phyloP scores from a whole-genome alignment of 2,888 invertebrate species.

The Sinodicranocentrus sp. region DNA sequence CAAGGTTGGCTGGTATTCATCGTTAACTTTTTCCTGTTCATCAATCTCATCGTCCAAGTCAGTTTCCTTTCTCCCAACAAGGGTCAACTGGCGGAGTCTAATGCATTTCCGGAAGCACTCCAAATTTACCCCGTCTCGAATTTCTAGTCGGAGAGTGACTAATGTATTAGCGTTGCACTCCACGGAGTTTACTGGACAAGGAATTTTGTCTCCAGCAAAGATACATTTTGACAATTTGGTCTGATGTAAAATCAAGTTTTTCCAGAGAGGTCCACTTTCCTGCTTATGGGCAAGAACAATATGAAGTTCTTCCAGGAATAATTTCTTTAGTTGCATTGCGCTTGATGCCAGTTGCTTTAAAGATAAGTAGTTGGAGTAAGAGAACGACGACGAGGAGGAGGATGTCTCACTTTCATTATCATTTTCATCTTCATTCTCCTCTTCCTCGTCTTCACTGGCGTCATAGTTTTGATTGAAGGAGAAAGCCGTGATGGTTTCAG shows the following conservation, averaged over 20 bases:
- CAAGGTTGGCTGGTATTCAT: not conserved
- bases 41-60: conserved; percentile 3
- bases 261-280: conserved; percentile 47
- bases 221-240: conserved; percentile 18
- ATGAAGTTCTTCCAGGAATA: conserved; percentile 31
- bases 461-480: conserved; percentile 44
- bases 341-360: conserved; percentile 26
- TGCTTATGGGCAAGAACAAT: conserved; percentile 4
- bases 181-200: conserved; percentile 14
- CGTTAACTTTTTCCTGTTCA: not conserved
- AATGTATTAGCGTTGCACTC: conserved; percentile 19
- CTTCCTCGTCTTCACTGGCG: not conserved
- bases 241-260: conserved; percentile 38
- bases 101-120: conserved; percentile 20
- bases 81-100: conserved; percentile 11
- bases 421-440: not conserved
- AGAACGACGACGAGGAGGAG: not conserved
- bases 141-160: conserved; percentile 33
- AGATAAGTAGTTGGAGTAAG: conserved; percentile 28
- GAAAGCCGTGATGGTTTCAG: conserved; percentile 9
- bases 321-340: conserved; percentile 23
- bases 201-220: conserved; percentile 53
- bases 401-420: not conserved
- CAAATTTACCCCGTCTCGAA: conserved; percentile 36
- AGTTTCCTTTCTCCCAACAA: conserved; percentile 16